Evolutionary conservation across 1,140 invertebrate species (phyloP).

Genomic region (Bombus confusus): DNA sequence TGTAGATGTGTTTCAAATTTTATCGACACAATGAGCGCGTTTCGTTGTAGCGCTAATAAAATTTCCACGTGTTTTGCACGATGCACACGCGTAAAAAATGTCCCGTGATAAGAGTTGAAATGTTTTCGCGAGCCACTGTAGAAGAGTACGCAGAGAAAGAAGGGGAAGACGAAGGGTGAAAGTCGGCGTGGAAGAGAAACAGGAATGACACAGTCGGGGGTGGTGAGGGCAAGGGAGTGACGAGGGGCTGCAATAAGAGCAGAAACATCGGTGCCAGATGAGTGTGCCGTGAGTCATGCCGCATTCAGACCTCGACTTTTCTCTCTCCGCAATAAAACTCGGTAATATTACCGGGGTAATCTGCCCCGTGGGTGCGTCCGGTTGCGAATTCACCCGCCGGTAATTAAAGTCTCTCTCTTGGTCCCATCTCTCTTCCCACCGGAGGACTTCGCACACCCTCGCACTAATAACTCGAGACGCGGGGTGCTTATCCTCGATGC

Average conservation of each 20-base stretch:
- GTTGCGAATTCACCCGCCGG: constrained; percentile 60
- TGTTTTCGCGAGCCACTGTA: neutral
- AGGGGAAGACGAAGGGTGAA: neutral
- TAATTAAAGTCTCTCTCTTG: constrained; percentile 62
- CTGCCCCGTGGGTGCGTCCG: constrained; percentile 67
- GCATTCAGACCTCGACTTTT: constrained; percentile 59
- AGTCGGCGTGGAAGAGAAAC: neutral
- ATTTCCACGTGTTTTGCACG: too few species aligned
- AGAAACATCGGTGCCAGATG: constrained; percentile 67
- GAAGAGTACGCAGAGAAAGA: too few species aligned
- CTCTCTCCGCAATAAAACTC: constrained; percentile 69
- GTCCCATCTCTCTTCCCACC: neutral
- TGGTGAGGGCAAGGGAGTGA: constrained; percentile 48
- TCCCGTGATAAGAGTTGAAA: neutral
- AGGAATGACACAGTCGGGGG: constrained; percentile 25
- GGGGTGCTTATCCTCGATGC: neutral
- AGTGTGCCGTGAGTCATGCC: constrained; percentile 70
- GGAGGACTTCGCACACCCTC: neutral
- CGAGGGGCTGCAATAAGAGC: constrained; percentile 63
- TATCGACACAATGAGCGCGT: too few species aligned
- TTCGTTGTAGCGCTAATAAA: too few species aligned
- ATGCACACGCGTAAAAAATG: too few species aligned
- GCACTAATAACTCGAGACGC: constrained; percentile 45
- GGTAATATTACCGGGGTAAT: constrained; percentile 72
- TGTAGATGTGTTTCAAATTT: too few species aligned